Evolutionary conservation across 2,113 vertebrate genomes (phyloP).

Genomic region (Willisornis vidua): DNA sequence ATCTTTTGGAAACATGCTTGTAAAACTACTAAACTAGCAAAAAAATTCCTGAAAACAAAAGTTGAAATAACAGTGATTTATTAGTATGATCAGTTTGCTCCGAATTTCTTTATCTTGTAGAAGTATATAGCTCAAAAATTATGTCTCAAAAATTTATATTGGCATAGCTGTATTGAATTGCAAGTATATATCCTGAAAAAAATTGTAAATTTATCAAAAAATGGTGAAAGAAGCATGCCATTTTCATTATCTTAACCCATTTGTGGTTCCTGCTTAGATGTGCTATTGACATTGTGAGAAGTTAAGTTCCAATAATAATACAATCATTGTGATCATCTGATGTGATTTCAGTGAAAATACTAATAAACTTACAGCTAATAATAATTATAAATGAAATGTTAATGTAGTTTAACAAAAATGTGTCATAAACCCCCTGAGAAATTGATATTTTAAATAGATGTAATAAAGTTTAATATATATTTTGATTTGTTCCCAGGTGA

Average conservation of each 20-base stretch:
- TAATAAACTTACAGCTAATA: neutral
- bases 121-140: neutral
- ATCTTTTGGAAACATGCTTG: neutral
- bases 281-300: neutral
- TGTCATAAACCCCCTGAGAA: neutral
- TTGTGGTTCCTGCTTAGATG: neutral
- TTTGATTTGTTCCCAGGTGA: neutral
- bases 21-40: neutral
- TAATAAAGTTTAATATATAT: neutral
- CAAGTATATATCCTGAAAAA: neutral
- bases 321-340: neutral
- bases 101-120: neutral
- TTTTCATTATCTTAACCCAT: neutral
- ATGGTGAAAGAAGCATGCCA: rapidly evolving
- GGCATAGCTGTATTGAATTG: neutral
- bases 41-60: neutral
- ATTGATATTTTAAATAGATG: neutral
- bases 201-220: neutral
- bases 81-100: neutral
- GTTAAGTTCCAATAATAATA: neutral
- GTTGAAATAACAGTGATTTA: neutral
- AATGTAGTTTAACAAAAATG: neutral
- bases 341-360: neutral
- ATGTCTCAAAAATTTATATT: neutral
- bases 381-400: neutral